Percentiles rank a stretch among this genome's conserved stretches.
Conservation (phyloP, 2,888 invertebrate species). For the Euphydryas editha region DNA sequence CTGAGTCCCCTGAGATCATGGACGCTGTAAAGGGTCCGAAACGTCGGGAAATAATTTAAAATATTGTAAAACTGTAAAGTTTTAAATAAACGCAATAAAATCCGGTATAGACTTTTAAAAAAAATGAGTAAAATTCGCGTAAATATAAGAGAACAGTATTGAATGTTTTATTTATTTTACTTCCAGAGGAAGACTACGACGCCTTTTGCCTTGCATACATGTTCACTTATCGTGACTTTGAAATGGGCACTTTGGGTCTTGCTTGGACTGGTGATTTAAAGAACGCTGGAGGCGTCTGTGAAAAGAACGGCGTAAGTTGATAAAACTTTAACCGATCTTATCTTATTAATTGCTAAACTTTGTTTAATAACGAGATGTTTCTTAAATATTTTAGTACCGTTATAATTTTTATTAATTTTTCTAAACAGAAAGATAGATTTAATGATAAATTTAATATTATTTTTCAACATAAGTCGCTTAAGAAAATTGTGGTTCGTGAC, state of each 20-base stretch:
- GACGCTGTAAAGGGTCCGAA: no score
- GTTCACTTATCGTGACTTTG: slow-evolving; percentile 98
- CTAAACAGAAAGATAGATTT: no score
- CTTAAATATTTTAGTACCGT: background rate
- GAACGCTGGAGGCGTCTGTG: slow-evolving; percentile 99
- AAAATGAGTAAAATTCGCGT: no score
- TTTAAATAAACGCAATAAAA: no score
- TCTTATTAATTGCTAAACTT: background rate
- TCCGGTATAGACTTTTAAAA: no score
- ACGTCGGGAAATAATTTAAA: no score
- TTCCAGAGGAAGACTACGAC: slow-evolving; percentile 97
- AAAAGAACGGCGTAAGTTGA: slow-evolving; percentile 93
- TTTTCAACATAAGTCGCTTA: no score
- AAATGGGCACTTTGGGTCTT: slow-evolving; percentile 97
- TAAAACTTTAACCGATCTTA: background rate
- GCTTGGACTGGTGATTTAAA: slow-evolving; percentile 99
- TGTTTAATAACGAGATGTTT: background rate
- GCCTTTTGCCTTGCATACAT: slow-evolving; percentile 99
- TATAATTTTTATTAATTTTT: background rate
- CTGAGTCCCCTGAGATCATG: no score
- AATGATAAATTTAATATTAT: no score
- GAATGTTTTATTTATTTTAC: background rate
- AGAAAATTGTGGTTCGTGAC: no score
- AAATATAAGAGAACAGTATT: no score
- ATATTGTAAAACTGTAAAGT: no score